phyloP scores from a whole-genome alignment of 2,888 invertebrate genomes.

The Epinotia nisella region DNA sequence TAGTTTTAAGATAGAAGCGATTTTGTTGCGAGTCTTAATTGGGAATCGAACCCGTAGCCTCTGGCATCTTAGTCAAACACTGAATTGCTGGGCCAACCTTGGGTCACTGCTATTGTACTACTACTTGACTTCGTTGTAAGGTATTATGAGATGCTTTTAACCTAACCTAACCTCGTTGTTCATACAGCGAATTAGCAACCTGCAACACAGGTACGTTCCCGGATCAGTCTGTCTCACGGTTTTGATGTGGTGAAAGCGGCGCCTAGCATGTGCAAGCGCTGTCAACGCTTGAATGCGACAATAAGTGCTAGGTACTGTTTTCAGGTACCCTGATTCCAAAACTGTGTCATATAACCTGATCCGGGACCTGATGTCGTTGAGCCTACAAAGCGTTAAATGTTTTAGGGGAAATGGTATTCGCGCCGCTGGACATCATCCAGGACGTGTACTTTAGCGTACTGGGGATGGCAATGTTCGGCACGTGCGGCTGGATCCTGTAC shows the following conservation, averaged over 20 bases:
- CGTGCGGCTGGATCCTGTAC: conserved; percentile 69
- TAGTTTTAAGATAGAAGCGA: neutral
- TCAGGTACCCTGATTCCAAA: neutral
- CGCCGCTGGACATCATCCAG: conserved; percentile 77
- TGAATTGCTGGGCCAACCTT: too few relatives aligned
- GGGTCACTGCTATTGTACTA: too few relatives aligned
- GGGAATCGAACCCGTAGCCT: too few relatives aligned
- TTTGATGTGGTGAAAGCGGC: neutral
- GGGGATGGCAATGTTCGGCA: conserved; percentile 67
- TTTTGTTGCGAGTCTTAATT: too few relatives aligned
- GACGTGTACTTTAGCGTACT: conserved; percentile 77
- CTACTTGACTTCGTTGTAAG: too few relatives aligned
- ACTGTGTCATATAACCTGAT: neutral
- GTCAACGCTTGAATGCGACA: neutral
- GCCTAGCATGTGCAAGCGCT: neutral
- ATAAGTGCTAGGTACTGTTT: neutral
- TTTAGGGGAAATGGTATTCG: conserved; percentile 78
- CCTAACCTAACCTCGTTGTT: too few relatives aligned
- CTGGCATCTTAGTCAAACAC: too few relatives aligned
- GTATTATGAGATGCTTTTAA: too few relatives aligned
- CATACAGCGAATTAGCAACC: too few relatives aligned
- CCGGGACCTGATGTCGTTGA: neutral
- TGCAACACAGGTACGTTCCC: neutral
- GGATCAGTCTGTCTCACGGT: neutral
- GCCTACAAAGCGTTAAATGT: conserved; percentile 51